phyloP scores from a whole-genome alignment of 2,888 invertebrate genomes.

The Nephrotoma appendiculata region DNA sequence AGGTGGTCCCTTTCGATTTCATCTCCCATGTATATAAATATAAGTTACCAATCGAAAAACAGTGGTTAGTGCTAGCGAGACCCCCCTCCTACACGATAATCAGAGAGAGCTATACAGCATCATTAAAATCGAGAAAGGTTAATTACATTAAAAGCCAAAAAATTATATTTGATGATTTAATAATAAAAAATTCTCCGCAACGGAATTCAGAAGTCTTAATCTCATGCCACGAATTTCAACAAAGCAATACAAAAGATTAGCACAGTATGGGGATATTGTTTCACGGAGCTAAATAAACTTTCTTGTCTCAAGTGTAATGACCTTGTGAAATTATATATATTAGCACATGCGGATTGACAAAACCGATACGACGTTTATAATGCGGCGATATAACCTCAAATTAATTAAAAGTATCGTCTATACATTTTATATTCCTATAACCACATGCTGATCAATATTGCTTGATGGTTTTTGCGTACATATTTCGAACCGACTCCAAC shows the following conservation, averaged over 20 bases:
- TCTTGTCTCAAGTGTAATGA: not conserved
- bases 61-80: not conserved
- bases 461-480: not conserved
- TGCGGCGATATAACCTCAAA: not conserved
- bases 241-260: not conserved
- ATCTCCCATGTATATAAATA: not conserved
- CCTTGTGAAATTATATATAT: not conserved
- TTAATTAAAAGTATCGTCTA: not conserved
- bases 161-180: not conserved
- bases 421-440: not conserved
- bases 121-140: not conserved
- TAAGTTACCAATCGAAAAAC: not conserved
- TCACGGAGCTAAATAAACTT: not conserved
- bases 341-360: not conserved
- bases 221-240: not conserved
- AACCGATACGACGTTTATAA: not conserved
- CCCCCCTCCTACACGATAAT: not conserved
- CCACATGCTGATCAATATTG: not conserved
- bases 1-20: not conserved
- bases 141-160: not conserved
- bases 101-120: not conserved
- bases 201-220: not conserved
- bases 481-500: not conserved
- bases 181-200: not conserved
- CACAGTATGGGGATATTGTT: not conserved